Evolutionary conservation across 2,113 vertebrate genomes (phyloP).

Genomic region (Odocoileus virginianus): DNA sequence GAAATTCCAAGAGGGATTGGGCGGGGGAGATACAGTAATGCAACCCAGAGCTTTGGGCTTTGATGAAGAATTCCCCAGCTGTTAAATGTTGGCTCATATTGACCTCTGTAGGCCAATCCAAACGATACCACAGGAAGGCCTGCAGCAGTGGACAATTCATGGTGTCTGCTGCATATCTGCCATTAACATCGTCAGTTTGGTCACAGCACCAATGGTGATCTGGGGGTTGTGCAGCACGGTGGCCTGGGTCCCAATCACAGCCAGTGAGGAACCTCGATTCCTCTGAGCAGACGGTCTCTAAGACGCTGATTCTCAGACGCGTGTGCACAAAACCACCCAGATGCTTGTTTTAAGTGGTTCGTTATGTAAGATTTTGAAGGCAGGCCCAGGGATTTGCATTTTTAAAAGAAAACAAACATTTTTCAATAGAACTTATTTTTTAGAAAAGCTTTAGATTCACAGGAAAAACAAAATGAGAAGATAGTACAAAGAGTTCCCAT

Average conservation of each 20-base stretch:
- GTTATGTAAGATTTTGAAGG: neutral
- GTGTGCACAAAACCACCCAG: neutral
- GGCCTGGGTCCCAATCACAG: neutral
- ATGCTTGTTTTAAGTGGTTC: neutral
- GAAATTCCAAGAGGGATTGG: neutral
- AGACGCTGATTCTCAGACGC: neutral
- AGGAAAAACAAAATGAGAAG: neutral
- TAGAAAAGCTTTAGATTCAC: neutral
- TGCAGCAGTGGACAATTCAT: neutral
- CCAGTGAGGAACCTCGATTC: neutral
- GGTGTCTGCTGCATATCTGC: neutral
- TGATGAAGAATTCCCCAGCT: neutral
- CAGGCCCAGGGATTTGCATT: neutral
- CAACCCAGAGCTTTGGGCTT: neutral
- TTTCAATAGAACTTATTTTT: neutral
- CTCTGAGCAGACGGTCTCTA: neutral
- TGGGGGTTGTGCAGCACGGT: accelerated
- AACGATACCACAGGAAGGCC: neutral
- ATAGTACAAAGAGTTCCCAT: neutral
- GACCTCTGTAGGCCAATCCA: neutral
- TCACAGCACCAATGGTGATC: neutral
- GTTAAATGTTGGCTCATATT: neutral
- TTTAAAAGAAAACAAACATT: neutral
- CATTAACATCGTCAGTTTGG: neutral
- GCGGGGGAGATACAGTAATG: neutral